Base-by-base conservation (phyloP, 2,888 invertebrate genomes). In the Eupithecia insigniata region DNA sequence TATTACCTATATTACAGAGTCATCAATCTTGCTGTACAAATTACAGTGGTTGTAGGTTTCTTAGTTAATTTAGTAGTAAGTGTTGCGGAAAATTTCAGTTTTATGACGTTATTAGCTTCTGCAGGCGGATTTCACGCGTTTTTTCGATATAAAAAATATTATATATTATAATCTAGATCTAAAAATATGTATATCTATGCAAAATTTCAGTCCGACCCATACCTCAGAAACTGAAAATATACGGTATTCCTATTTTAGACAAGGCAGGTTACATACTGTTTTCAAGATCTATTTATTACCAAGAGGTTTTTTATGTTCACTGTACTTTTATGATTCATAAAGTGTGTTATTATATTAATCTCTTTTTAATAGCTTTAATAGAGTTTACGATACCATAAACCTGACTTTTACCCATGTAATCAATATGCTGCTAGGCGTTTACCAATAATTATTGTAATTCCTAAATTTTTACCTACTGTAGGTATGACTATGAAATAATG, bases 21-120 rank as follows among this genome's bases (percentile, higher is more conserved):
- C 66, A 66, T 66, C 79, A 83, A 83, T 83, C 79, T 78, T 74
- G 76, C 74, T 75, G 78, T 22, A 79, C 80, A 84, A 83, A 80
- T 82, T 82, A 76, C 75, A 79, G 76, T 79, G 46, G 60, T 69
- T 71, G 66, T 73, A 32, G 12, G 51, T 51, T 22, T 10, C 10
- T 51, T 22, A 22, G 22, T 51, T 51, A 51, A 51, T 51, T 51
- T 46, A n/a, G n/a, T 46, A n/a, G n/a, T 46, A n/a, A 46, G n/a
- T n/a, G n/a, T 46, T 7, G 46, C n/a, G 46, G n/a, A 51, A n/a
- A 2, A 22, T 51, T 51, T 22, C 46, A 22, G 10, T 51, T 51
- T 51, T 22, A 22, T 43, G 43, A 43, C 1, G 8, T 46, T 46
- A n/a, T 46, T 46, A 46, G n/a, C n/a, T n/a, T n/a, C n/a, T n/a